Conservation (phyloP, 2,888 invertebrate genomes). For the Thecophora atra region DNA sequence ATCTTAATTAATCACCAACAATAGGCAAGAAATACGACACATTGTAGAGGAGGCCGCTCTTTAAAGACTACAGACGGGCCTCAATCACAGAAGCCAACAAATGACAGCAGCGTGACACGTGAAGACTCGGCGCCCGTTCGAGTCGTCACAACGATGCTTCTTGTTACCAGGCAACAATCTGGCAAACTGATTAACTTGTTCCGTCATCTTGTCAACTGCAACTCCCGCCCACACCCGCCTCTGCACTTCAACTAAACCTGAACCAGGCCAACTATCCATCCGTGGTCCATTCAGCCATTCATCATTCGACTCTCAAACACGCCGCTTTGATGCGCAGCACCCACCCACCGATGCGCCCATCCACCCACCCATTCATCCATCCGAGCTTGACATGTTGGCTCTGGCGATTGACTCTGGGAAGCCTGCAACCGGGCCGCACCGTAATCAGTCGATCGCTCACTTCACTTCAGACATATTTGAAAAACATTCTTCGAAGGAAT, state of each 20-base stretch:
- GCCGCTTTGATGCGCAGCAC: too few species aligned
- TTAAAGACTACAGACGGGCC: background rate
- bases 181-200: conserved; percentile 16
- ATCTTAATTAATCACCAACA: background rate
- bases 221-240: background rate
- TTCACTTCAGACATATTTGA: conserved; percentile 28
- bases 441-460: conserved; percentile 28
- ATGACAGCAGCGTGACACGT: background rate
- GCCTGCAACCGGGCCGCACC: conserved; percentile 4
- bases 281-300: background rate
- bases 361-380: background rate
- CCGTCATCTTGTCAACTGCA: conserved; percentile 5
- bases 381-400: conserved; percentile 9
- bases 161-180: conserved; percentile 8
- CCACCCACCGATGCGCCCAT: conserved; percentile 18
- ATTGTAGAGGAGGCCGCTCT: background rate
- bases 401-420: conserved; percentile 5
- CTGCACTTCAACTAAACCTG: background rate
- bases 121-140: background rate
- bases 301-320: too few species aligned
- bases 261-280: background rate
- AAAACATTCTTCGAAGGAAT: conserved; percentile 25
- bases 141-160: background rate
- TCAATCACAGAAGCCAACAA: background rate
- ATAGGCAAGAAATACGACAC: background rate